A percentile compares a stretch with the other conserved stretches of the same genome.
phyloP scores from a whole-genome alignment of 2,113 vertebrate species.

The Pyrgilauda ruficollis region DNA sequence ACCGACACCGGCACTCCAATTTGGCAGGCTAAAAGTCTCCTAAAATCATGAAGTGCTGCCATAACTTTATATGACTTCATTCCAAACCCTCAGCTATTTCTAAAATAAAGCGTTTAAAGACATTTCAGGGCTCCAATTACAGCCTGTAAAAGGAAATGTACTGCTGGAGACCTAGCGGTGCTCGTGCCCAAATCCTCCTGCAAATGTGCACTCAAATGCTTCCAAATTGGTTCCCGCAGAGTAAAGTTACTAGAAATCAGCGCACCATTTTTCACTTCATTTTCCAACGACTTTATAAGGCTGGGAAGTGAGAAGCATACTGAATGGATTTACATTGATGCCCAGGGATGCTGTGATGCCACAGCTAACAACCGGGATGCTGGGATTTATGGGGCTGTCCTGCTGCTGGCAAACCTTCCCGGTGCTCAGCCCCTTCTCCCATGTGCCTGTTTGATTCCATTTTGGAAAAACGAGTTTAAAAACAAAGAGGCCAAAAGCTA shows the following conservation, averaged over 20 bases:
- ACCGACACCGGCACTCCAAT: neutral
- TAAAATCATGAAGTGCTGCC: slow-evolving; percentile 53
- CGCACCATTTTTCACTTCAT: neutral
- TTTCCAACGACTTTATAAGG: neutral
- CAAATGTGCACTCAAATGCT: slow-evolving; percentile 31
- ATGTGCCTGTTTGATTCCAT: neutral
- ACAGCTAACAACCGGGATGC: neutral
- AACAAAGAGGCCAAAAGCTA: neutral
- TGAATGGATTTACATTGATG: slow-evolving; percentile 31
- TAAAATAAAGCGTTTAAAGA: slow-evolving; percentile 50
- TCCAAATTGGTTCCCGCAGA: neutral
- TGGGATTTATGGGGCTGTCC: slow-evolving; percentile 10
- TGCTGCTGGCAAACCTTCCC: slow-evolving; percentile 44
- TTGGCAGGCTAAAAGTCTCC: slow-evolving; percentile 51
- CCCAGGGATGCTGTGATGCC: neutral
- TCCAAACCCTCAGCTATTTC: slow-evolving; percentile 31
- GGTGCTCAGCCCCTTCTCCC: neutral
- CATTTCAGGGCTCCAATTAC: slow-evolving; percentile 37
- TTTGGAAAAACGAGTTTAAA: slow-evolving; percentile 24
- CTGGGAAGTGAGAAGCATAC: neutral
- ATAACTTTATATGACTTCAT: slow-evolving; percentile 62
- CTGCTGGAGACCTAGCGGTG: neutral
- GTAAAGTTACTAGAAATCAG: slow-evolving; percentile 48
- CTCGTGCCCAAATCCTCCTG: neutral
- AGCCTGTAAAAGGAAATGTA: slow-evolving; percentile 49